phyloP scores from a whole-genome alignment of 2,888 invertebrate genomes.

The Machimus atricapillus region DNA sequence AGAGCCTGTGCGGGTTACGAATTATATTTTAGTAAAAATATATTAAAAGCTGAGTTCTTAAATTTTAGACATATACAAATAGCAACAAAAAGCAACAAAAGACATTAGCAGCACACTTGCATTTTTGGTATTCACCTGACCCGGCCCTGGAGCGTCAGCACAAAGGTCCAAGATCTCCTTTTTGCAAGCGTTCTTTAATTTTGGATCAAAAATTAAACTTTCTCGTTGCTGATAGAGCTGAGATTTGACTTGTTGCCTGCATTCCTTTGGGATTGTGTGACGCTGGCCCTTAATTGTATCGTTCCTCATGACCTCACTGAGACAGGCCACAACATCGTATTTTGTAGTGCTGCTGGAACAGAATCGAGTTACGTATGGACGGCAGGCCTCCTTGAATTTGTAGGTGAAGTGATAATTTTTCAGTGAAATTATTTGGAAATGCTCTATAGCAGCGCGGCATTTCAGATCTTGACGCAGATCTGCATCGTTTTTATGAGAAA shows the following conservation, averaged over 20 bases:
- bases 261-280: constrained; percentile 84
- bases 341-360: constrained; percentile 77
- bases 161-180: constrained; percentile 80
- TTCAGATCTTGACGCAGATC: constrained; percentile 79
- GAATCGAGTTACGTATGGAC: constrained; percentile 75
- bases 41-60: background rate
- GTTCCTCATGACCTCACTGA: constrained; percentile 87
- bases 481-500: constrained; percentile 87
- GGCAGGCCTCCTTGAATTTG: constrained; percentile 94
- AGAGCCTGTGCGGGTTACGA: constrained; percentile 68
- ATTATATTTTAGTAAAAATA: constrained; percentile 46
- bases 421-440: constrained; percentile 92
- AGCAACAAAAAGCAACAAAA: background rate
- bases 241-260: constrained; percentile 87
- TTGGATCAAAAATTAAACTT: constrained; percentile 84
- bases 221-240: constrained; percentile 93
- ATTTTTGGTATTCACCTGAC: constrained; percentile 64
- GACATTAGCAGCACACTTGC: constrained; percentile 47
- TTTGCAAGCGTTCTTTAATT: constrained; percentile 81
- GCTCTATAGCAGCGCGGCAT: constrained; percentile 93
- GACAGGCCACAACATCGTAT: constrained; percentile 70
- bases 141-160: constrained; percentile 71
- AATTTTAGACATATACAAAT: background rate
- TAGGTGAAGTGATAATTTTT: constrained; percentile 93
- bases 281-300: constrained; percentile 80